Conservation (phyloP, 92 coral and sea anemone genomes). For the Ricordea florida region DNA sequence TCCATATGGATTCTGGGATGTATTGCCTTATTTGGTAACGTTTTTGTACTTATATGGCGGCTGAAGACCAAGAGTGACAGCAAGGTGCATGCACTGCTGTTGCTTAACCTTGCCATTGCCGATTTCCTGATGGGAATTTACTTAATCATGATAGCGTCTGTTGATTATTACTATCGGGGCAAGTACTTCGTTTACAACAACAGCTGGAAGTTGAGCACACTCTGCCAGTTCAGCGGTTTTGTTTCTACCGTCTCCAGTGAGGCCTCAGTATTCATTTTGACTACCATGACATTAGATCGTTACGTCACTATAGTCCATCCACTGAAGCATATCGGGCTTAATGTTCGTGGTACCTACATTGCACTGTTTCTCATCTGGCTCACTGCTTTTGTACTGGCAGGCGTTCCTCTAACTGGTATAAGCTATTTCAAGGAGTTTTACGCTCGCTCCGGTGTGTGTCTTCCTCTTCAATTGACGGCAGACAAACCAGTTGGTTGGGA, state of each 20-base stretch:
- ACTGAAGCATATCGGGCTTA: constrained; percentile 62
- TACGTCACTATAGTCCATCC: constrained; percentile 84
- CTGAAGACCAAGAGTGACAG: constrained; percentile 79
- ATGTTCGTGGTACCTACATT: constrained; percentile 61
- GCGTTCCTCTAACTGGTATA: constrained; percentile 66
- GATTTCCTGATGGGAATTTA: constrained; percentile 94
- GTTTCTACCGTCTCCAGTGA: constrained; percentile 90
- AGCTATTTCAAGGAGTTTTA: constrained; percentile 81
- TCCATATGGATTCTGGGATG: constrained; percentile 97
- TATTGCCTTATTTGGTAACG: constrained; percentile 90
- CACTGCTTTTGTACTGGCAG: constrained; percentile 67
- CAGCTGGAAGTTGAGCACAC: constrained; percentile 82
- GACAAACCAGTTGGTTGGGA: constrained; percentile 87
- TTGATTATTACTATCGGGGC: constrained; percentile 79
- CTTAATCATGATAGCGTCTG: constrained; percentile 81
- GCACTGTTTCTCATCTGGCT: constrained; percentile 68
- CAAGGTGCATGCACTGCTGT: constrained; percentile 82
- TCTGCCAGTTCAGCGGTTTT: constrained; percentile 88
- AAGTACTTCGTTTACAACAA: constrained; percentile 77
- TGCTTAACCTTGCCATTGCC: constrained; percentile 84
- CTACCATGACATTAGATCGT: constrained; percentile 90
- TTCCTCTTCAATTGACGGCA: constrained; percentile 83
- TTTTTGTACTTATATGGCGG: constrained; percentile 86
- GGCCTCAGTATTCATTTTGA: constrained; percentile 88
- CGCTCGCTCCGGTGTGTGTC: constrained; percentile 90